Base-by-base conservation (phyloP, 2,113 vertebrate genomes). In the Corynorhinus townsendii region DNA sequence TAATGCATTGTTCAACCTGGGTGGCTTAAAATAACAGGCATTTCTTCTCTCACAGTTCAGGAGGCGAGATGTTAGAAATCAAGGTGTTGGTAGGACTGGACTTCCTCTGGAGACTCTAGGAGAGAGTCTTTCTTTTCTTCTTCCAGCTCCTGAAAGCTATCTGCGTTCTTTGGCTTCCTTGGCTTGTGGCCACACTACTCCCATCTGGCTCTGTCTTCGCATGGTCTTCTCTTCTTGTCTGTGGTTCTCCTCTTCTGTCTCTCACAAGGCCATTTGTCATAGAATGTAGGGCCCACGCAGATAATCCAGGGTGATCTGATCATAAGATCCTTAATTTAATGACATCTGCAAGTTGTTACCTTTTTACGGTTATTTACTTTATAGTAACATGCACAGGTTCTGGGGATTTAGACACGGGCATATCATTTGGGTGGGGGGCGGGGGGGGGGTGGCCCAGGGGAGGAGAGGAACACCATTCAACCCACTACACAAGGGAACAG, bases 301-400 rank as follows among this genome's bases (percentile, higher is more conserved):
- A 69, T 69, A n/a, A 62, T 52, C 72, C 73, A 62, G 43, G 19
- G 85, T n/a, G 19, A 72, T 40, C 14, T 49, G 59, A 82, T 88
- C 17, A 0, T 49, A 71, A 77, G 15, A 69, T 35, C 35, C 59
- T 62, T 59, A 28, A 69, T 56, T 26, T 71, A 79, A 40, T 85
- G 59, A n/a, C 2, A 45, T 43, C 76, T 77, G 38, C 52, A 72
- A 49, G 30, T 35, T n/a, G 79, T 69, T 35, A 33, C 9, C 47
- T 81, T 75, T 94, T 90, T 28, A 62, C 28, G 47, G 66, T 68
- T 68, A 68, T 68, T 68, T 68, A 68, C 66, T n/a, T 68, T 68
- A 33, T 66, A 73, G 68, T 43, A 35, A 72, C 38, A 62, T 54
- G 33, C 30, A 28, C 19, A 64, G 68, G 33, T 26, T n/a, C 69